phyloP scores from a whole-genome alignment of 64 coral and sea anemone genomes.

The Actinia tenebrosa region DNA sequence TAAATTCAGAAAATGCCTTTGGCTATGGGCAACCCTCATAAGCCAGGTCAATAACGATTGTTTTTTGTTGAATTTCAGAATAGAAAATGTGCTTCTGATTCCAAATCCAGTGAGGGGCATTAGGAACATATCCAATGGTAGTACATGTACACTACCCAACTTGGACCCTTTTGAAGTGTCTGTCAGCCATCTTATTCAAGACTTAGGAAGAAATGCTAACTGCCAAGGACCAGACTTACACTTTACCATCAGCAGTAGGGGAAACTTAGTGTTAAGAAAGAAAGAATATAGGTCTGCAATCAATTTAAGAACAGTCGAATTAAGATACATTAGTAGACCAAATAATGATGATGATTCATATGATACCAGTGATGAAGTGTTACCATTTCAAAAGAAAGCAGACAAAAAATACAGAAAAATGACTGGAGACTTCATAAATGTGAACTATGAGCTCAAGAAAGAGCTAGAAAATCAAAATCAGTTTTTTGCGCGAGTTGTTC shows the following conservation, averaged over 20 bases:
- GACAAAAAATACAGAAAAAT: conserved; percentile 13
- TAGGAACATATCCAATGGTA: conserved; percentile 35
- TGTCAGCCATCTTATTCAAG: conserved; percentile 45
- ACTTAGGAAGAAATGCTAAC: conserved; percentile 43
- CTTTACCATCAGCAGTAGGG: conserved; percentile 33
- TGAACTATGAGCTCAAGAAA: conserved; percentile 44
- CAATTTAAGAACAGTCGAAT: conserved; percentile 28
- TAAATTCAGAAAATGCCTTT: no score
- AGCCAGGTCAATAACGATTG: background rate
- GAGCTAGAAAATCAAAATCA: background rate
- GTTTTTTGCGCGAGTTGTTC: conserved; percentile 36
- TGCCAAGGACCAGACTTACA: conserved; percentile 46
- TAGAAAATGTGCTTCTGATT: conserved; percentile 49
- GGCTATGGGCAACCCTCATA: no score
- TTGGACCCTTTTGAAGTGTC: conserved; percentile 64
- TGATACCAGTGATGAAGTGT: conserved; percentile 44
- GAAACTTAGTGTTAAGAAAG: conserved; percentile 23
- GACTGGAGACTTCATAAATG: conserved; percentile 38
- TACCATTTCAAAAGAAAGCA: conserved; percentile 37
- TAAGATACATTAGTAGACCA: conserved; percentile 37
- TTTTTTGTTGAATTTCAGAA: conserved; percentile 26
- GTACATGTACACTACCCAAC: conserved; percentile 59
- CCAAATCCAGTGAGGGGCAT: conserved; percentile 51
- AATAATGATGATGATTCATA: conserved; percentile 45
- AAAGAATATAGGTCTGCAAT: conserved; percentile 23